phyloP scores from a whole-genome alignment of 2,113 vertebrate genomes.

The Aix galericulata region DNA sequence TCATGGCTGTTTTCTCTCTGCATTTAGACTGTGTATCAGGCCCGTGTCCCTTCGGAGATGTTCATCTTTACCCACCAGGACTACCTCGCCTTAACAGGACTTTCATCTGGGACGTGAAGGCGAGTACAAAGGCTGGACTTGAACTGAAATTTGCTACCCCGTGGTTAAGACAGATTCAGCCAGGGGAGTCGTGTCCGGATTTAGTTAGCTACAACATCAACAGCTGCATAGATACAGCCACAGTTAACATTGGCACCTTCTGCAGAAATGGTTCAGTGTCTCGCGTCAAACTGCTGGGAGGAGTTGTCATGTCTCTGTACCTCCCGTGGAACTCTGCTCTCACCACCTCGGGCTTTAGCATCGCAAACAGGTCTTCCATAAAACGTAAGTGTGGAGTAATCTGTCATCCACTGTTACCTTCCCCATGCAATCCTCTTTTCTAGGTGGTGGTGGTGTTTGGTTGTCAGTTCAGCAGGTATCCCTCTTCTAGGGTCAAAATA shows the following conservation, averaged over 20 bases:
- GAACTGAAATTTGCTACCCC: conserved; percentile 82
- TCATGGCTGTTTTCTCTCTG: background rate
- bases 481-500: background rate
- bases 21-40: conserved; percentile 82
- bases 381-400: conserved; percentile 73
- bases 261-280: conserved; percentile 86
- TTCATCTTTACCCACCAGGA: conserved; percentile 67
- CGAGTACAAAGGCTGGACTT: conserved; percentile 67
- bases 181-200: conserved; percentile 76
- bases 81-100: conserved; percentile 85
- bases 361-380: conserved; percentile 79
- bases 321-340: conserved; percentile 77
- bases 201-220: conserved; percentile 78
- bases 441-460: background rate
- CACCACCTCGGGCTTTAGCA: conserved; percentile 77
- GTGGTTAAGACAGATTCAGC: conserved; percentile 83
- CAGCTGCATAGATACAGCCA: conserved; percentile 57
- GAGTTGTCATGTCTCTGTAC: conserved; percentile 76
- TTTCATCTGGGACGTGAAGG: conserved; percentile 86
- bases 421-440: background rate
- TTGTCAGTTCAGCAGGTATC: background rate
- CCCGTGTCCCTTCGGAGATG: conserved; percentile 75
- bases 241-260: conserved; percentile 82
- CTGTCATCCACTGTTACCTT: background rate
- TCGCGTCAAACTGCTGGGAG: conserved; percentile 77